These are phyloP conservation scores for Neosilurus mollespiculum DNA, from an alignment of 2,797 vertebrate species.

Conservation along the genomic window DNA sequence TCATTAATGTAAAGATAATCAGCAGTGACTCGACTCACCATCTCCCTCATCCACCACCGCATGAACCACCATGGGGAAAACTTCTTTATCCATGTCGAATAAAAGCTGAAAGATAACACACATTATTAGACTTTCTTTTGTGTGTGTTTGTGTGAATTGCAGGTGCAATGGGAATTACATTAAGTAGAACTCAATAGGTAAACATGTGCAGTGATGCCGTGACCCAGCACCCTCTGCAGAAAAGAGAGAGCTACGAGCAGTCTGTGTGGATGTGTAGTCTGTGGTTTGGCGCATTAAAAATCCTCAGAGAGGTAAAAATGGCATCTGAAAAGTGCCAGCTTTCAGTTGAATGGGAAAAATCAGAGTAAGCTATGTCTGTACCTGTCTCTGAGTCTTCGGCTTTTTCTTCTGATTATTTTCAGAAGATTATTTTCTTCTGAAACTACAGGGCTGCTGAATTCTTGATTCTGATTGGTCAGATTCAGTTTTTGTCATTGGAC, in stretches of 20 bases:
- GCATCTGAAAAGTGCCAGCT: too few relatives aligned
- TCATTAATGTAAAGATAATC: background rate
- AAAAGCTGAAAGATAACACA: constrained; percentile 74
- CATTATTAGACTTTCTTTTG: background rate
- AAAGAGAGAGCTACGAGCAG: too few relatives aligned
- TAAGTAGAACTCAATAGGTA: background rate
- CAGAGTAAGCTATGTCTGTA: too few relatives aligned
- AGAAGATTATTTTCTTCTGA: background rate
- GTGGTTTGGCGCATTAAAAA: too few relatives aligned
- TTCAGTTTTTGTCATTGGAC: background rate
- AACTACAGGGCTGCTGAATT: background rate
- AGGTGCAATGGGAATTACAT: background rate
- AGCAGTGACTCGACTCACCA: constrained; percentile 68
- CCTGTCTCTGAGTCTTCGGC: too few relatives aligned
- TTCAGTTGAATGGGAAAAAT: too few relatives aligned
- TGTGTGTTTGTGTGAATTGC: background rate
- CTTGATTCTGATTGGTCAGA: background rate
- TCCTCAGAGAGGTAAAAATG: too few relatives aligned
- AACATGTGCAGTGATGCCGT: background rate
- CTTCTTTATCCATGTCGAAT: constrained; percentile 91
- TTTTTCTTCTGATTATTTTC: too few relatives aligned
- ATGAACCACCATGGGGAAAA: constrained; percentile 95
- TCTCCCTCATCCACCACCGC: constrained; percentile 95
- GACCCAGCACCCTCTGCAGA: too few relatives aligned
- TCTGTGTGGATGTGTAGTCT: too few relatives aligned